These are phyloP conservation scores for Condylura cristata DNA, from an alignment of 2,113 vertebrate genomes.

Conservation along the genomic window DNA sequence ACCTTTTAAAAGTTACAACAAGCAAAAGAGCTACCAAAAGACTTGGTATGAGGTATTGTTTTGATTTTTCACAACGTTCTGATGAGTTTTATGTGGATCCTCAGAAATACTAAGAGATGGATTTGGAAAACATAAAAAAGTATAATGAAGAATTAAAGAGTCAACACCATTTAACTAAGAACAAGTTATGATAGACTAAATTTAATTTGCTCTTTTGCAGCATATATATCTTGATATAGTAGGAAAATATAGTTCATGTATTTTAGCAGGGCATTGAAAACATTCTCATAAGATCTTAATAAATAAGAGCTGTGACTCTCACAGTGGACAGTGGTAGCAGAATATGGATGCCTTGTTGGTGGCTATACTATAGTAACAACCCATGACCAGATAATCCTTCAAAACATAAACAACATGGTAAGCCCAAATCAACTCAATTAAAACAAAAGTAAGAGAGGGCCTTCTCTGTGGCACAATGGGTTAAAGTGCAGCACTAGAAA, in stretches of 20 bases:
- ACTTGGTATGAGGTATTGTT: not conserved
- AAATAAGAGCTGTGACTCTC: not conserved
- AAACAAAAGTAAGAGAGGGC: too few species aligned
- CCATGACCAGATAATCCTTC: too few species aligned
- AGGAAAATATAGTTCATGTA: not conserved
- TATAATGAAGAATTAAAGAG: not conserved
- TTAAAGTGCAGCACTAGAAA: too few species aligned
- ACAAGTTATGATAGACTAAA: not conserved
- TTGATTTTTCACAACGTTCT: slow-evolving; percentile 9
- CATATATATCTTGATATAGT: not conserved
- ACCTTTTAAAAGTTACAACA: not conserved
- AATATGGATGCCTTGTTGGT: too few species aligned
- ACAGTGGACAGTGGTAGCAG: not conserved
- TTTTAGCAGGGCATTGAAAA: not conserved
- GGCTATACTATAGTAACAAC: too few species aligned
- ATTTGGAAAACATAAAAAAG: not conserved
- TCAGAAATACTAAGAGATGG: not conserved
- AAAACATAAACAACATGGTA: too few species aligned
- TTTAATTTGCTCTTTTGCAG: slow-evolving; percentile 5
- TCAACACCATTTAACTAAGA: not conserved
- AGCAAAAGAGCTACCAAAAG: not conserved
- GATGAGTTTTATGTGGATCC: not conserved
- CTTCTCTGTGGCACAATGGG: too few species aligned
- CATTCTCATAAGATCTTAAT: not conserved
- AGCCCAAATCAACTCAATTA: too few species aligned